Evolutionary conservation across 2,797 vertebrate species (phyloP).

Genomic region (Hozukius guyotensis): DNA sequence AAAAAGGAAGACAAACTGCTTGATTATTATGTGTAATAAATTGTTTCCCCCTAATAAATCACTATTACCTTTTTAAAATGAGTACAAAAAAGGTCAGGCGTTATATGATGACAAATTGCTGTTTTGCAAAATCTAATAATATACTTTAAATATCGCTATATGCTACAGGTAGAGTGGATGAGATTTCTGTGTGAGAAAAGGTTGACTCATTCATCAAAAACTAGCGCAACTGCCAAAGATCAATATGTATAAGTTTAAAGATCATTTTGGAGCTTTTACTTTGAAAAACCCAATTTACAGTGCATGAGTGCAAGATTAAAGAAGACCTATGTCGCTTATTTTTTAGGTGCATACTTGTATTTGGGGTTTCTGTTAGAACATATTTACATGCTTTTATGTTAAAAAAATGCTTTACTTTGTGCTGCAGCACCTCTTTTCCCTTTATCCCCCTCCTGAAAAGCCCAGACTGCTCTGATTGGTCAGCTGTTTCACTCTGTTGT

Average conservation of each 20-base stretch:
- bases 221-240: neutral
- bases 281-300: neutral
- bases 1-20: neutral
- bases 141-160: neutral
- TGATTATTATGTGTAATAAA: neutral
- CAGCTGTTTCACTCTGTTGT: too few relatives aligned
- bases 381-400: too few relatives aligned
- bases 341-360: too few relatives aligned
- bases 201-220: slow-evolving; percentile 7
- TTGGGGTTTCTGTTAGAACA: too few relatives aligned
- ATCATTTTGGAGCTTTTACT: neutral
- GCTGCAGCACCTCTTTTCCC: too few relatives aligned
- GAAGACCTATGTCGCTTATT: neutral
- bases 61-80: neutral
- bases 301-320: neutral
- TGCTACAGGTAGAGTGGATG: neutral
- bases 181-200: neutral
- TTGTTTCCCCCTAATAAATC: neutral
- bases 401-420: too few relatives aligned
- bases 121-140: neutral
- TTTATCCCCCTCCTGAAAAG: too few relatives aligned
- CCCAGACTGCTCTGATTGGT: too few relatives aligned
- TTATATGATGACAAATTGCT: slow-evolving; percentile 3
- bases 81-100: neutral
- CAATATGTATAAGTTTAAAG: neutral